Base-by-base conservation (phyloP, 2,888 invertebrate genomes). In the Seladonia tumulorum region DNA sequence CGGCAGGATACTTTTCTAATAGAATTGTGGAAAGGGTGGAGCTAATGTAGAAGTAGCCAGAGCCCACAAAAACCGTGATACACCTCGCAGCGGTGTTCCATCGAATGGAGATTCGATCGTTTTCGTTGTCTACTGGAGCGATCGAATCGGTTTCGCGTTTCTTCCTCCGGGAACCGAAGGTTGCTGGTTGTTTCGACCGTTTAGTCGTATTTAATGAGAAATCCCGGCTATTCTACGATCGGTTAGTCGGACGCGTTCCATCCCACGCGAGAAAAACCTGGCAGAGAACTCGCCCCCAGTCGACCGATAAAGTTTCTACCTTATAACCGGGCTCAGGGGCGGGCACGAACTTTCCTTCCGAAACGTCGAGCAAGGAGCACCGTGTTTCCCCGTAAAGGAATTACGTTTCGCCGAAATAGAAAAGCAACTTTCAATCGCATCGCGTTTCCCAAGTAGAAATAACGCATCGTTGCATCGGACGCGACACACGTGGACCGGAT, bases 141-240 rank as follows among this genome's bases (percentile, higher is more conserved):
- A 18, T 63, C 73, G 82, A 85, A 79, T 82, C 84, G 73, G 76
- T 86, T 72, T 63, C 79, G 77, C 10, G 60, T 72, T 47, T 60
- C 68, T 42, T 63, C 53, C 12, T 45, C 7, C 4, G 42, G 8
- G 16, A 57, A 25, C 76, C 85, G 79, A 79, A 81, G 73, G 49
- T 76, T 12, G n/a, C 4, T 5, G 57, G 57, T n/a, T 57, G 57
- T 57, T 57, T 57, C 57, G 57, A 57, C 57, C 85, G 76, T 88
- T 88, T 85, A 88, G 82, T 87, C 88, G 83, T 70, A 86, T 87
- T 88, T 90, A 89, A 90, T 85, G 87, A 89, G 83, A 90, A 89
- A 76, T 84, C 83, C 60, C 73, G 53, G 81, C 73, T 78, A 79
- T 80, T 76, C 80, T 39, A 75, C 72, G 84, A 79, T 75, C 78